Base-by-base conservation (phyloP, 2,888 invertebrate species). In the Meandrusa payeni region DNA sequence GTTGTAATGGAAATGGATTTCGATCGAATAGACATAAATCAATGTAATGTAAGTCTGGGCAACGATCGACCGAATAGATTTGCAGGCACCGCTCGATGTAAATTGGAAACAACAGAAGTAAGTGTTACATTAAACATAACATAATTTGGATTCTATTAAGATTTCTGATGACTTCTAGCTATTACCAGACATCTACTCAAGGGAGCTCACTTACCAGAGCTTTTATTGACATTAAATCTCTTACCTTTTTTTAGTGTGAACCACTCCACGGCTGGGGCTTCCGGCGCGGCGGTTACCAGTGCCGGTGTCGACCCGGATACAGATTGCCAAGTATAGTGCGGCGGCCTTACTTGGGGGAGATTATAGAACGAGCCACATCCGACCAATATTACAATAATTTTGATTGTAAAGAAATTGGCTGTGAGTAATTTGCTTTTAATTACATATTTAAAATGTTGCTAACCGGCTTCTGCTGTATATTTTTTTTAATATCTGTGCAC, bases 251-350 rank as follows among this genome's bases (percentile, higher is more conserved):
- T 27, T 61, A 96, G 94, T 99, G 98, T 77, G 98, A 99, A 78
- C 98, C 98, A 0, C 76, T 98, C 34, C 94, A 97, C 70, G 98
- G 98, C 2, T 99, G 95, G 94, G 98, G 98, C 26, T 97, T 96
- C 76, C 90, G 97, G 39, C 91, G 98, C 63, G 98, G 98, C 36
- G 98, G 97, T 3, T 98, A 97, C 80, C 97, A 97, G 68, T 97
- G 97, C 69, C 91, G 97, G 51, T 99, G 99, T 78, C 91, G 91
- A 61, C 97, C 98, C 0, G 96, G 97, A 0, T 94, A 87, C 76
- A 91, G 98, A 39, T 89, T 97, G 56, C 98, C 98, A 0, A 92
- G 93, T 59, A 91, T 94, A 44, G 96, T 96, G 17, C 90, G 97
- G 39, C 90, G 97, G 39, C 97, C 98, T 0, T 98, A 94, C 86